A percentile compares a stretch with the other conserved stretches of the same genome.
Conservation (phyloP, 1,140 invertebrate genomes). For the Gonatopus flavifemur region DNA sequence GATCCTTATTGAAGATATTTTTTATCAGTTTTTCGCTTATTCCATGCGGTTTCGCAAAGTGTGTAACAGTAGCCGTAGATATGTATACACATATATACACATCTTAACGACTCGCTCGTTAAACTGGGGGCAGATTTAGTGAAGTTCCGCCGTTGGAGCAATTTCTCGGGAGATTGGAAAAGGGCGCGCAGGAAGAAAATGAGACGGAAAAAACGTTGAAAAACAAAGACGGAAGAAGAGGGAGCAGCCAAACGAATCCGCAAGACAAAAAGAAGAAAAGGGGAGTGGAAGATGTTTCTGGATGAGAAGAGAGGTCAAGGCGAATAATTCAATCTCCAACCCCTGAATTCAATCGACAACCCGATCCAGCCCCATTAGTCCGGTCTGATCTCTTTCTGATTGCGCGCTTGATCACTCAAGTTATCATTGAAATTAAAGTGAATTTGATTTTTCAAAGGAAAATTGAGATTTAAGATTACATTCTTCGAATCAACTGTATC, state of each 20-base stretch:
- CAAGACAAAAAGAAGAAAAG: too few relatives aligned
- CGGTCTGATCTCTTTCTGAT: too few relatives aligned
- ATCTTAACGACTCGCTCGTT: slow-evolving; percentile 20
- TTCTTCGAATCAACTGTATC: too few relatives aligned
- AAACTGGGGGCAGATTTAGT: slow-evolving; percentile 12
- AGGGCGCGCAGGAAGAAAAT: not conserved
- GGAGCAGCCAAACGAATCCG: not conserved
- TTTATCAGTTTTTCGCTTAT: slow-evolving; percentile 1
- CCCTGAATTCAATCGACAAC: not conserved
- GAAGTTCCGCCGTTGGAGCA: slow-evolving; percentile 7
- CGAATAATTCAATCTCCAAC: slow-evolving; percentile 6
- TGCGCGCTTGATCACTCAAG: too few relatives aligned
- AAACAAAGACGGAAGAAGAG: too few relatives aligned
- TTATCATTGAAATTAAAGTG: too few relatives aligned
- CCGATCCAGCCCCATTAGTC: not conserved
- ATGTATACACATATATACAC: too few relatives aligned
- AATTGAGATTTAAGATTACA: too few relatives aligned
- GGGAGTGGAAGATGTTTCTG: too few relatives aligned
- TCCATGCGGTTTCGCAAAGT: slow-evolving; percentile 18
- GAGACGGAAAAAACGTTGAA: not conserved
- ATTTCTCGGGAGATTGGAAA: slow-evolving; percentile 7
- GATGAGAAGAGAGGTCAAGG: slow-evolving; percentile 17
- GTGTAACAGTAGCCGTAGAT: too few relatives aligned
- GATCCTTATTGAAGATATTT: too few relatives aligned
- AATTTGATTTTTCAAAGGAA: too few relatives aligned